Base-by-base conservation (phyloP, 1,140 invertebrate species). In the Drosophila rufa region DNA sequence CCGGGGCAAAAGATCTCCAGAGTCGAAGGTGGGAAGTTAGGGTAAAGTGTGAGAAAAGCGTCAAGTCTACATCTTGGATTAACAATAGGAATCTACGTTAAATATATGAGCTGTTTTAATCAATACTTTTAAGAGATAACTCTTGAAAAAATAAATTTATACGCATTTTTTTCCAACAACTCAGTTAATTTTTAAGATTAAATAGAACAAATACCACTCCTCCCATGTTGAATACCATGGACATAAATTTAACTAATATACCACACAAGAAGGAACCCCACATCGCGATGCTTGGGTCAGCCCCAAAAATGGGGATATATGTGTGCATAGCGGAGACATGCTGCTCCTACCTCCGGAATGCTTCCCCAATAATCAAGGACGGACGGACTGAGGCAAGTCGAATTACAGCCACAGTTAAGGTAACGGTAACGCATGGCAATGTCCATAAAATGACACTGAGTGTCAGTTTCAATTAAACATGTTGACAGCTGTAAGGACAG, bases 401-500 rank as follows among this genome's bases (percentile, higher is more conserved):
- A 77, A 79, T 83, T 80, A 87, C 83, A 82, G 79, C 45, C 60
- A 70, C 66, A 55, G 77, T 70, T 81, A 71, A 42, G 79, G 82
- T 82, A 79, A 79, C 73, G 70, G 84, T 85, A 89, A 85, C 85
- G 84, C 85, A 87, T 91, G 82, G 80, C 87, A 86, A 91, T 86
- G 83, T 68, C 77, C 83, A 91, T 91, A 91, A 91, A 91, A 91
- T 86, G 87, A 91, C 86, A 91, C 79, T 91, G 86, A 90, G 89
- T 91, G 89, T 91, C 89, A 91, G 89, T 91, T 91, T 91, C 89
- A 91, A 91, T 91, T 91, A 91, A 91, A 91, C 89, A 89, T 91
- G 89, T 91, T 91, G 89, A 91, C 89, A 91, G 89, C 89, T 91
- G 81, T 84, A 85, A 75, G 79, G 85, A 70, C 74, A 80, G 58